phyloP scores from a whole-genome alignment of 2,888 invertebrate genomes.

The Serrognathus titanus region DNA sequence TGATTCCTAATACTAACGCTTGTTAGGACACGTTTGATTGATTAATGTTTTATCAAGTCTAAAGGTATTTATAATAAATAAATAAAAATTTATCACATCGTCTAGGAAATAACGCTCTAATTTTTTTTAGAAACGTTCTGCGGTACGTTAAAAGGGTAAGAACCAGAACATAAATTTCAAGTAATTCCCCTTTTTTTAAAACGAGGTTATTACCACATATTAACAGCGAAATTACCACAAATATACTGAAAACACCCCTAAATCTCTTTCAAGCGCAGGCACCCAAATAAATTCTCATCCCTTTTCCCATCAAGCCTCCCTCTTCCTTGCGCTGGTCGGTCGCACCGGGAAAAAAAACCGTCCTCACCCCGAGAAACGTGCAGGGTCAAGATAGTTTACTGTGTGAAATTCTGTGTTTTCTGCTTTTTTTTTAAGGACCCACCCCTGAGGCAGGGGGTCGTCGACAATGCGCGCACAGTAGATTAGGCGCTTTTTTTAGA shows the following conservation, averaged over 20 bases:
- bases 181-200: conserved; percentile 1
- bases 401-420: conserved; percentile 46
- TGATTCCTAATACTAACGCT: no score
- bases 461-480: conserved; percentile 25
- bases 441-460: conserved; percentile 37
- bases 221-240: conserved; percentile 45
- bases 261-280: conserved; percentile 29
- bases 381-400: conserved; percentile 32
- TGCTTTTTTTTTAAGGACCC: conserved; percentile 37
- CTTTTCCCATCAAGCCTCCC: background rate
- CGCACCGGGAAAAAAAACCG: conserved; percentile 16
- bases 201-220: conserved; percentile 42
- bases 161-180: no score
- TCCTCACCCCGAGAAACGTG: conserved; percentile 16
- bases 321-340: conserved; percentile 4
- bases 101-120: no score
- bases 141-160: no score
- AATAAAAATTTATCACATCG: no score
- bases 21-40: no score
- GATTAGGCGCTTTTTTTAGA: conserved; percentile 22
- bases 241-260: conserved; percentile 36
- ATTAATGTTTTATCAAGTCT: no score
- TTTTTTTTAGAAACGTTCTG: no score
- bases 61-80: no score
- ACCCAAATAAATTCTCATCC: conserved; percentile 10